phyloP scores from a whole-genome alignment of 2,113 vertebrate species.

The Okapia johnstoni region DNA sequence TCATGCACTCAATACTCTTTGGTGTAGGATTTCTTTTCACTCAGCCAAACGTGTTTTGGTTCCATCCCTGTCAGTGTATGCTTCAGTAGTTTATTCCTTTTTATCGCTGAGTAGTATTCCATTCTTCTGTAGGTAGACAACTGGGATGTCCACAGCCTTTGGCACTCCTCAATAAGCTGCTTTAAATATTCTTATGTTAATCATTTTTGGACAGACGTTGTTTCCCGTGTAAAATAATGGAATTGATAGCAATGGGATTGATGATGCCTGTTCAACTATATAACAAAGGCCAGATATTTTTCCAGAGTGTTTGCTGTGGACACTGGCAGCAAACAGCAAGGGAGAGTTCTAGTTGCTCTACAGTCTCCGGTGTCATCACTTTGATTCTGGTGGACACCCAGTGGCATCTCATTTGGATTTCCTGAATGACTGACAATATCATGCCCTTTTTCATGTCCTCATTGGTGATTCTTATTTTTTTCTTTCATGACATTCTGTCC shows the following conservation, averaged over 20 bases:
- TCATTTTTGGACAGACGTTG: not conserved
- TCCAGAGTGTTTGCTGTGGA: rapidly evolving
- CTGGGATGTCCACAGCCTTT: not conserved
- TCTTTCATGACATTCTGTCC: not conserved
- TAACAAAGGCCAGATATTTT: not conserved
- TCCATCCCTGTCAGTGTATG: rapidly evolving
- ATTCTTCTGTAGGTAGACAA: not conserved
- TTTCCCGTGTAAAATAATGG: not conserved
- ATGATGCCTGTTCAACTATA: not conserved
- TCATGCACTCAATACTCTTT: not conserved
- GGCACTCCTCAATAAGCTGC: not conserved
- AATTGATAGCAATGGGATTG: not conserved
- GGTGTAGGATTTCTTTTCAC: not conserved
- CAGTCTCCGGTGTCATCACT: rapidly evolving
- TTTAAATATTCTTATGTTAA: not conserved
- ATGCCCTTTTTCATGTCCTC: rapidly evolving
- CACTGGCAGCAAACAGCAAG: rapidly evolving
- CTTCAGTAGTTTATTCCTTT: not conserved
- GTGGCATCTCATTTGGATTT: not conserved
- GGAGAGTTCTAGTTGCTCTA: rapidly evolving
- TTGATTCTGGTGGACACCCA: not conserved
- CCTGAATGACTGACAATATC: rapidly evolving
- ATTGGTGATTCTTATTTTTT: not conserved
- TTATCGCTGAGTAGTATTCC: not conserved
- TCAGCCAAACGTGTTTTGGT: not conserved